Conservation (phyloP, 2,888 invertebrate species). For the Drosophila rellima region DNA sequence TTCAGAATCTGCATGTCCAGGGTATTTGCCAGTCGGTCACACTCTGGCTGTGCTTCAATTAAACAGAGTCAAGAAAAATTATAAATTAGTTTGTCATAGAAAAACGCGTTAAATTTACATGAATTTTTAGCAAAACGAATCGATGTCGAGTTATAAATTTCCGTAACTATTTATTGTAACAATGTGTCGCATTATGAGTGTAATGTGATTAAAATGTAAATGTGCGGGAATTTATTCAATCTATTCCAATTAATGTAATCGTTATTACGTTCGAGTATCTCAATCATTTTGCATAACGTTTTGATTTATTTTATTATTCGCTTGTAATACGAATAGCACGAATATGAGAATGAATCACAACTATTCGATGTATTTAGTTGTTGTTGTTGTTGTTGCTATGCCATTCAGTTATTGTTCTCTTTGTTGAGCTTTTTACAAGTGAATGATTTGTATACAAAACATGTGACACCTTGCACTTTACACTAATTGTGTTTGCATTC, state of each 20-base stretch:
- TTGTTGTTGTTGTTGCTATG: conserved; percentile 21
- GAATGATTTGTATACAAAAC: conserved; percentile 37
- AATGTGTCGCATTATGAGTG: conserved; percentile 7
- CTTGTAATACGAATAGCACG: conserved; percentile 31
- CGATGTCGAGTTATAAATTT: conserved; percentile 1
- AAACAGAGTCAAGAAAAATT: background rate
- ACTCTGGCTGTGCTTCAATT: background rate
- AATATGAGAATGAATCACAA: conserved; percentile 49
- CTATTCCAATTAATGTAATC: conserved; percentile 46
- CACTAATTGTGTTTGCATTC: conserved; percentile 61
- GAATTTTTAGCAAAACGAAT: conserved; percentile 9
- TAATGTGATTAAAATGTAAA: conserved; percentile 22
- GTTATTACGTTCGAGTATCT: conserved; percentile 25
- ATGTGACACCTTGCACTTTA: conserved; percentile 76
- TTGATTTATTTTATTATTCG: conserved; percentile 39
- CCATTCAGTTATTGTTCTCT: conserved; percentile 32
- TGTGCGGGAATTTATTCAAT: conserved; percentile 29
- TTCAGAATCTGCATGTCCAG: background rate
- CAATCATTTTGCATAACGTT: conserved; percentile 45
- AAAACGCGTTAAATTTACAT: conserved; percentile 20
- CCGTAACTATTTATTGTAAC: background rate
- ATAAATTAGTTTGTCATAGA: conserved; percentile 13
- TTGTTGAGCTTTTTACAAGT: conserved; percentile 26
- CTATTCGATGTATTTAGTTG: background rate
- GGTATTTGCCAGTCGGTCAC: background rate